Percentiles rank a stretch among this genome's conserved stretches.
Evolutionary conservation across 2,888 invertebrate species (phyloP).

Genomic region (Tanaodytes sp.): DNA sequence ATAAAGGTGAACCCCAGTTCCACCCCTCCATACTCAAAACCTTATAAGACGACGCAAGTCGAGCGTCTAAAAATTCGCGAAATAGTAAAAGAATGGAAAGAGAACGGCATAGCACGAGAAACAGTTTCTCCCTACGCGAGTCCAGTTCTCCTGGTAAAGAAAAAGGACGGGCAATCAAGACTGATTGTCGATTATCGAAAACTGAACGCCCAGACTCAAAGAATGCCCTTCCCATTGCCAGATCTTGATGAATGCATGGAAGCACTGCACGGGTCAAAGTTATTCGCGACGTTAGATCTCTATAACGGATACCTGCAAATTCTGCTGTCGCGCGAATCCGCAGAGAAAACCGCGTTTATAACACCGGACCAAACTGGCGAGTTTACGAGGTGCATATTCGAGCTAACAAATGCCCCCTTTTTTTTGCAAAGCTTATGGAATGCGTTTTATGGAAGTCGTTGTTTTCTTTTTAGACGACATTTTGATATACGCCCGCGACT

Average conservation of each 20-base stretch:
- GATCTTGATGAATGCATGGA: slow-evolving; percentile 40
- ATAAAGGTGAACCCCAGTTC: too few relatives aligned
- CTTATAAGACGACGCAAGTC: background rate
- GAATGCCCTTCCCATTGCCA: slow-evolving; percentile 27
- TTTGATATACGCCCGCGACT: background rate
- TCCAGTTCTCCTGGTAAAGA: slow-evolving; percentile 48
- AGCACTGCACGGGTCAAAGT: background rate
- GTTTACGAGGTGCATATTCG: background rate
- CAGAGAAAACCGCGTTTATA: slow-evolving; percentile 14
- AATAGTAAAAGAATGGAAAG: slow-evolving; percentile 43
- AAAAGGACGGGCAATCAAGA: slow-evolving; percentile 48
- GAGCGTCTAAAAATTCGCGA: slow-evolving; percentile 8
- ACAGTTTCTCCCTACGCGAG: slow-evolving; percentile 48
- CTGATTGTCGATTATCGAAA: slow-evolving; percentile 43
- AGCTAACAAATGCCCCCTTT: slow-evolving; percentile 6
- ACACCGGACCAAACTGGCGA: slow-evolving; percentile 13
- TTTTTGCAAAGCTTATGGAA: background rate
- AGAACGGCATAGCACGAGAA: slow-evolving; percentile 32
- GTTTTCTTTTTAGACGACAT: slow-evolving; percentile 5
- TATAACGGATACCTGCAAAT: slow-evolving; percentile 9
- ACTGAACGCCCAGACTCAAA: background rate
- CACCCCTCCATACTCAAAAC: background rate
- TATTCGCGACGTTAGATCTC: slow-evolving; percentile 8
- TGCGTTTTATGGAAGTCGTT: too few relatives aligned
- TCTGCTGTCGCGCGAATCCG: background rate